These are phyloP conservation scores for Coracias cyanogaster DNA, from an alignment of 2,797 vertebrate genomes.

Conservation along the genomic window DNA sequence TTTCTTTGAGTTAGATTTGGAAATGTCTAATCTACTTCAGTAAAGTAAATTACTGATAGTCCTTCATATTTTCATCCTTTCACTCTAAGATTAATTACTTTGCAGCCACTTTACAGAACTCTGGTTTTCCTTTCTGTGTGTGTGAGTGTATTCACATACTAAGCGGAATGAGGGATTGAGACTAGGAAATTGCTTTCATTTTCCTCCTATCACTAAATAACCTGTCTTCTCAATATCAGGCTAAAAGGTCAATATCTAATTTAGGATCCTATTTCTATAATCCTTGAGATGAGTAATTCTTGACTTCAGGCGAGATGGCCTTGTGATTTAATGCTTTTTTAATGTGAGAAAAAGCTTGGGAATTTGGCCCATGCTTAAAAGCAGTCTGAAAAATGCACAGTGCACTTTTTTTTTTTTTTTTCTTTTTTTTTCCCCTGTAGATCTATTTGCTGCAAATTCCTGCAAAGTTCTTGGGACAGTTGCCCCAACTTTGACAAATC, in stretches of 20 bases:
- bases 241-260: constrained; percentile 45
- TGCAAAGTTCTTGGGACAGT: neutral
- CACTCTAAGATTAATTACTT: constrained; percentile 10
- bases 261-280: constrained; percentile 26
- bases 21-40: neutral
- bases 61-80: neutral
- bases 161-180: neutral
- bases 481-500: neutral
- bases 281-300: neutral
- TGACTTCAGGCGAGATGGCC: neutral
- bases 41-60: neutral
- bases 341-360: neutral
- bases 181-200: constrained; percentile 35
- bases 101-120: neutral
- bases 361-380: neutral
- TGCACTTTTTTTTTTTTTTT: neutral
- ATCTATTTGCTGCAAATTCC: neutral
- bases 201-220: constrained; percentile 12
- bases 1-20: neutral
- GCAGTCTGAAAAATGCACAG: neutral
- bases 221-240: neutral
- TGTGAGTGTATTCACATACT: neutral
- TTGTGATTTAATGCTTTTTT: neutral
- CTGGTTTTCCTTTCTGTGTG: neutral
- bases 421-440: neutral